Conservation (phyloP, 2,888 invertebrate genomes). For the Agrilus biguttatus region DNA sequence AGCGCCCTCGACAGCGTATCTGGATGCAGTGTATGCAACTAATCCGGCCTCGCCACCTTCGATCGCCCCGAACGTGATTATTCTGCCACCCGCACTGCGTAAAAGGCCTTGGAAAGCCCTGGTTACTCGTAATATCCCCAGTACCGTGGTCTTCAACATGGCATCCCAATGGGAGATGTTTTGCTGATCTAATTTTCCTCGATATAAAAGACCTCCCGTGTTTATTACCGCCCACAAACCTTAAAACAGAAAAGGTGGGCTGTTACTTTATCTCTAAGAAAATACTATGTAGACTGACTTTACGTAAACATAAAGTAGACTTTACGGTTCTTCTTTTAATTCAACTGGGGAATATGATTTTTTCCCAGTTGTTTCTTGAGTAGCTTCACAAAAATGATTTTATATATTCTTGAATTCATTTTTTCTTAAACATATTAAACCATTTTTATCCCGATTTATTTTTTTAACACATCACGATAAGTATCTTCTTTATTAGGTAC, state of each 20-base stretch:
- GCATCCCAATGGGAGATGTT: constrained; percentile 58
- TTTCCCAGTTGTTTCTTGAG: no score
- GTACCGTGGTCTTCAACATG: constrained; percentile 53
- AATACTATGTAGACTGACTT: no score
- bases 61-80: constrained; percentile 52
- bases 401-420: no score
- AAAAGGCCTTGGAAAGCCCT: constrained; percentile 61
- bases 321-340: no score
- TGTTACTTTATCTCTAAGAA: neutral
- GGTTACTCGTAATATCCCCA: constrained; percentile 59
- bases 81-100: constrained; percentile 47
- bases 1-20: constrained; percentile 69
- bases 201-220: constrained; percentile 63
- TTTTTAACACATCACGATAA: no score
- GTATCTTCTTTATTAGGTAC: no score
- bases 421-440: no score
- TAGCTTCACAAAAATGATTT: no score
- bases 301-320: no score
- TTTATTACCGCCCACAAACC: constrained; percentile 73
- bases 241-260: constrained; percentile 24
- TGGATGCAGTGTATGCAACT: constrained; percentile 33
- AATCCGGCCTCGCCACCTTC: constrained; percentile 17
- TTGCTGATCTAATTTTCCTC: constrained; percentile 53
- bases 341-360: no score
- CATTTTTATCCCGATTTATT: no score